phyloP scores from a whole-genome alignment of 1,140 invertebrate species.

The Radopholus similis region DNA sequence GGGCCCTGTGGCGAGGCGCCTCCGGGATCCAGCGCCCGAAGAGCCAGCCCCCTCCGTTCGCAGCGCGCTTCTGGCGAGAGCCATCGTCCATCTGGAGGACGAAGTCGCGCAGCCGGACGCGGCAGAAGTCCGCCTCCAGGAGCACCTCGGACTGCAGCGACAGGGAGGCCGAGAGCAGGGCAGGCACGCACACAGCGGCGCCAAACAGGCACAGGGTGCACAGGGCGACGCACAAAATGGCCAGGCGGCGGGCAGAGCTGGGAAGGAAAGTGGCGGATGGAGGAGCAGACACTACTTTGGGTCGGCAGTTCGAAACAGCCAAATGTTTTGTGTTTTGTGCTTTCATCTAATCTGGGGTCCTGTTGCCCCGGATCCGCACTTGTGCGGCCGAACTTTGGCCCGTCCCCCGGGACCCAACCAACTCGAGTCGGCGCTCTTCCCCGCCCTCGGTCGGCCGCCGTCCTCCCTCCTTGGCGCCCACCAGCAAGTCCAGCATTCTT shows the following conservation, averaged over 20 bases:
- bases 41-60: constrained; percentile 19
- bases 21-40: constrained; percentile 28
- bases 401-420: not conserved
- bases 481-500: too few species aligned
- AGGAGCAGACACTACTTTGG: too few species aligned
- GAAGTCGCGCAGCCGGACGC: constrained; percentile 38
- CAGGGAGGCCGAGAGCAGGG: constrained; percentile 32
- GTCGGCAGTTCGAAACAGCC: too few species aligned
- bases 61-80: constrained; percentile 12
- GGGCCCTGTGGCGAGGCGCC: not conserved
- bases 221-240: constrained; percentile 32
- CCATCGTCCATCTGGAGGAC: constrained; percentile 31
- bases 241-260: constrained; percentile 35
- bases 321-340: too few species aligned
- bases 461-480: too few species aligned
- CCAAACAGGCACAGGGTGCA: constrained; percentile 31
- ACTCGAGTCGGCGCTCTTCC: not conserved
- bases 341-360: too few species aligned
- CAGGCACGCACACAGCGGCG: constrained; percentile 24
- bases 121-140: constrained; percentile 36
- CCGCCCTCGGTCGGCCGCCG: too few species aligned
- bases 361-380: too few species aligned
- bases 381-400: too few species aligned
- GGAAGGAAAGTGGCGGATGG: constrained; percentile 21
- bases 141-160: constrained; percentile 26